A percentile compares a stretch with the other conserved stretches of the same genome.
Evolutionary conservation across 2,888 invertebrate genomes (phyloP).

Genomic region (Amphipyra berbera): DNA sequence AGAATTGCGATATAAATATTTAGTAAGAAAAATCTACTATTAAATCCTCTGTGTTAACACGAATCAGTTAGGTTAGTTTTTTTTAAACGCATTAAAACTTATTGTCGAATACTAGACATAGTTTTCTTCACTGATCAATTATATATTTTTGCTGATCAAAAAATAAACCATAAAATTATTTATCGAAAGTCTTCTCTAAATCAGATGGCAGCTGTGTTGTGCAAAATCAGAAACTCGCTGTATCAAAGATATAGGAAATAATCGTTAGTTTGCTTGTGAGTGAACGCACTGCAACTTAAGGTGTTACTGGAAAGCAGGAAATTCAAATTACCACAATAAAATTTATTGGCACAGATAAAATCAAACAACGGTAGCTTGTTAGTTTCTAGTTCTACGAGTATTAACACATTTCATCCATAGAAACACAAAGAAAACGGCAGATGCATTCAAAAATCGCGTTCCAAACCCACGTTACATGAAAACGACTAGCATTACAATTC

Average conservation of each 20-base stretch:
- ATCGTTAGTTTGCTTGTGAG: background rate
- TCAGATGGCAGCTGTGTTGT: too few species aligned
- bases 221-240: background rate
- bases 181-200: too few species aligned
- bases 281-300: constrained; percentile 1
- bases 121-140: too few species aligned
- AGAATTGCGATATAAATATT: too few species aligned
- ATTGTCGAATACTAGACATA: too few species aligned
- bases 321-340: constrained; percentile 38
- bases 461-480: constrained; percentile 17
- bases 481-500: constrained; percentile 27
- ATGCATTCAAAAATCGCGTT: constrained; percentile 31
- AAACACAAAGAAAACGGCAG: constrained; percentile 3
- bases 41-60: too few species aligned
- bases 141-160: too few species aligned
- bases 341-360: constrained; percentile 40
- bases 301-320: constrained; percentile 35
- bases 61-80: too few species aligned
- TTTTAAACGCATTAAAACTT: too few species aligned
- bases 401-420: constrained; percentile 12
- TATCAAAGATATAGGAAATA: constrained; percentile 25
- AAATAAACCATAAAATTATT: too few species aligned
- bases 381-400: constrained; percentile 12
- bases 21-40: too few species aligned
- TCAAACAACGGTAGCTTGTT: constrained; percentile 19